These are phyloP conservation scores for Prostheceraeus crozeri DNA, from an alignment of 2,888 invertebrate species.

Conservation along the genomic window DNA sequence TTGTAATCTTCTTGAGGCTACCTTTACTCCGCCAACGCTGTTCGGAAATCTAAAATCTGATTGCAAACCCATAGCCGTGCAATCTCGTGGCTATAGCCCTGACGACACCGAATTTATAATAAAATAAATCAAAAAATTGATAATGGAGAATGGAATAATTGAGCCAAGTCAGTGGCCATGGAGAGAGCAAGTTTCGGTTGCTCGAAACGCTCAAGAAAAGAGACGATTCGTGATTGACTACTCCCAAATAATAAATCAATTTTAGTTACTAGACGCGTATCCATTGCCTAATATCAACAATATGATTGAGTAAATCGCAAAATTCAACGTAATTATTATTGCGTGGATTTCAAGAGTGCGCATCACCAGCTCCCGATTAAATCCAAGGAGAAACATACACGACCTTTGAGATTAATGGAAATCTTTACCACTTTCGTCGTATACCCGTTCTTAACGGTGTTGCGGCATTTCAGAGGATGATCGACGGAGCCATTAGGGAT, in stretches of 20 bases:
- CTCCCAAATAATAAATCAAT: background rate
- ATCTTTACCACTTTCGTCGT: too few relatives aligned
- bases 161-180: background rate
- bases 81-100: background rate
- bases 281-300: background rate
- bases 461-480: too few relatives aligned
- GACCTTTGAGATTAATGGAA: background rate
- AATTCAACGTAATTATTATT: too few relatives aligned
- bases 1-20: too few relatives aligned
- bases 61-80: background rate
- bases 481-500: too few relatives aligned
- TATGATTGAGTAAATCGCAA: background rate
- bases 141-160: background rate
- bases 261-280: background rate
- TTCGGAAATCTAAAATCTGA: background rate
- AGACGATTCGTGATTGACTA: conserved; percentile 2
- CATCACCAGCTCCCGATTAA: too few relatives aligned
- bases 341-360: too few relatives aligned
- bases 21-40: conserved; percentile 15
- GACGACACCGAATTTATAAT: background rate
- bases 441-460: too few relatives aligned
- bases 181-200: background rate
- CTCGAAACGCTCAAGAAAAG: background rate
- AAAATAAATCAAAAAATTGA: background rate
- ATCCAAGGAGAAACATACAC: too few relatives aligned